A percentile compares a stretch with the other conserved stretches of the same genome.
Conservation (phyloP, 2,797 vertebrate genomes). For the Labeo calbasu region DNA sequence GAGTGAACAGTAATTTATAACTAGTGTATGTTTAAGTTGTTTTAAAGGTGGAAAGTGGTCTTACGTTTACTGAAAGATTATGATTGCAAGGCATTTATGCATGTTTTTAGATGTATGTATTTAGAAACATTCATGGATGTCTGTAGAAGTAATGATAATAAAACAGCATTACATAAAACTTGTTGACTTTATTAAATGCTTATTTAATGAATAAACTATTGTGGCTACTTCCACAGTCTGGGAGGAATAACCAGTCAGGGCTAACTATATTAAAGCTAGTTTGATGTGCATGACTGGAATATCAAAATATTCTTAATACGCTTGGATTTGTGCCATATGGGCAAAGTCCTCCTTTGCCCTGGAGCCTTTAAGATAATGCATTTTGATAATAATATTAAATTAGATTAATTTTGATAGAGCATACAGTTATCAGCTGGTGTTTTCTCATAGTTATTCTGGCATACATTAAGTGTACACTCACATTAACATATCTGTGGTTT, state of each 20-base stretch:
- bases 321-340: constrained; percentile 27
- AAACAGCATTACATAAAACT: neutral
- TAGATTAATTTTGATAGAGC: constrained; percentile 30
- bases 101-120: neutral
- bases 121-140: neutral
- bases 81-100: neutral
- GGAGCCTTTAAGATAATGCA: constrained; percentile 33
- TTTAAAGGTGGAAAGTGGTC: neutral
- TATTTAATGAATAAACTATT: neutral
- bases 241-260: neutral
- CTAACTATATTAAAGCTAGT: neutral
- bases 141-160: neutral
- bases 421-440: constrained; percentile 25
- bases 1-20: neutral
- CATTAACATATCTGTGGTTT: constrained; percentile 28
- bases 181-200: neutral
- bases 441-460: constrained; percentile 22
- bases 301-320: constrained; percentile 12
- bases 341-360: constrained; percentile 13
- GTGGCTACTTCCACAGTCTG: neutral
- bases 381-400: constrained; percentile 33
- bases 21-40: neutral
- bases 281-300: constrained; percentile 6
- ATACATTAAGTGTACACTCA: constrained; percentile 6
- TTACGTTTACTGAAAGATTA: neutral